Conservation (phyloP, 2,113 vertebrate species). For the Petrocephalus zakoni region DNA sequence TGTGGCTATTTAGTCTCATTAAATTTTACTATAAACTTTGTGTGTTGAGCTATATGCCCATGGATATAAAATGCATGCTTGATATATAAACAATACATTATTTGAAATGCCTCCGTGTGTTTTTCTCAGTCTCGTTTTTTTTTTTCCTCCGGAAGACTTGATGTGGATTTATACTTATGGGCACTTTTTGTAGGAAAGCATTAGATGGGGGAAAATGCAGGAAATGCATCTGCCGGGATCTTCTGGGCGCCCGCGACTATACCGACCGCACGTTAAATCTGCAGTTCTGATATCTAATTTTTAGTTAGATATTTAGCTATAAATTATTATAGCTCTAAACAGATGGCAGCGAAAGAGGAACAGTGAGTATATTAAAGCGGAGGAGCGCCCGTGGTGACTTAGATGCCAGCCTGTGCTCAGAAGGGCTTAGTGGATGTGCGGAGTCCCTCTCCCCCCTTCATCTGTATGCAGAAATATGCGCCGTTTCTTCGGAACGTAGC, state of each 20-base stretch:
- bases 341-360: background rate
- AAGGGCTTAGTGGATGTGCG: background rate
- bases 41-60: background rate
- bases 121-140: background rate
- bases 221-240: background rate
- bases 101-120: background rate
- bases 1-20: background rate
- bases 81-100: background rate
- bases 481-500: background rate
- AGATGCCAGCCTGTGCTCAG: background rate
- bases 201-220: background rate
- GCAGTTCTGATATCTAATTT: background rate
- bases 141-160: background rate
- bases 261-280: background rate
- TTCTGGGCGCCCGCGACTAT: background rate
- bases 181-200: constrained; percentile 1
- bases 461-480: background rate
- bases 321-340: background rate
- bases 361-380: background rate
- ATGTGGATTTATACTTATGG: background rate
- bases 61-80: background rate
- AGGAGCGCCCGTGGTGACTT: background rate
- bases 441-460: background rate
- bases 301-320: no score
- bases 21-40: background rate